Percentiles rank a stretch among this genome's conserved stretches.
Evolutionary conservation across 2,113 vertebrate genomes (phyloP).

Genomic region (Gracilinanus agilis): DNA sequence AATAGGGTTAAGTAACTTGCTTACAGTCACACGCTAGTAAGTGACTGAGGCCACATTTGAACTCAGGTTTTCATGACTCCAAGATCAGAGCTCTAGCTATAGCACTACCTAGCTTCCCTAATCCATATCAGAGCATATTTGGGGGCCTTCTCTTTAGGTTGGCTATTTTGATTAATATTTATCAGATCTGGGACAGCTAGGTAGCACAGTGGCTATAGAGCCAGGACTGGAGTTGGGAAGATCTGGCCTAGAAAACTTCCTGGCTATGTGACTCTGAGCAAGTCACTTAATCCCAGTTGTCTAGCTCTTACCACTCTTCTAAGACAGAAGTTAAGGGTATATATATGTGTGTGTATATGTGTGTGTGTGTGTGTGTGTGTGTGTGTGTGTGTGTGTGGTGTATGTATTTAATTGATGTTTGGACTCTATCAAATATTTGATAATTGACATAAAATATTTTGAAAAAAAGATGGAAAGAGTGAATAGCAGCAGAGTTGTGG

Average conservation of each 20-base stretch:
- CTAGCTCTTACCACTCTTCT: too few species aligned
- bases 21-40: not conserved
- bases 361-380: too few species aligned
- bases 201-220: too few species aligned
- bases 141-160: not conserved
- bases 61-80: not conserved
- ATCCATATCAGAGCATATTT: not conserved
- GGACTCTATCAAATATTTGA: not conserved
- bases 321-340: too few species aligned
- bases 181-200: not conserved
- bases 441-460: not conserved
- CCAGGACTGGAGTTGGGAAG: too few species aligned
- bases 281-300: too few species aligned
- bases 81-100: not conserved
- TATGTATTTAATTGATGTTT: not conserved
- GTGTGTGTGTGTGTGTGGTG: too few species aligned
- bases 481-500: not conserved
- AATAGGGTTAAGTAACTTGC: not conserved
- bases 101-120: not conserved
- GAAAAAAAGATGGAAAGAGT: not conserved
- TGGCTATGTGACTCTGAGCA: too few species aligned
- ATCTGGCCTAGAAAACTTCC: too few species aligned
- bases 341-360: too few species aligned
- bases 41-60: not conserved
- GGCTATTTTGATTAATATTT: not conserved